Evolutionary conservation across 2,888 invertebrate species (phyloP).

Genomic region (Leptinotarsa rubiginosa): DNA sequence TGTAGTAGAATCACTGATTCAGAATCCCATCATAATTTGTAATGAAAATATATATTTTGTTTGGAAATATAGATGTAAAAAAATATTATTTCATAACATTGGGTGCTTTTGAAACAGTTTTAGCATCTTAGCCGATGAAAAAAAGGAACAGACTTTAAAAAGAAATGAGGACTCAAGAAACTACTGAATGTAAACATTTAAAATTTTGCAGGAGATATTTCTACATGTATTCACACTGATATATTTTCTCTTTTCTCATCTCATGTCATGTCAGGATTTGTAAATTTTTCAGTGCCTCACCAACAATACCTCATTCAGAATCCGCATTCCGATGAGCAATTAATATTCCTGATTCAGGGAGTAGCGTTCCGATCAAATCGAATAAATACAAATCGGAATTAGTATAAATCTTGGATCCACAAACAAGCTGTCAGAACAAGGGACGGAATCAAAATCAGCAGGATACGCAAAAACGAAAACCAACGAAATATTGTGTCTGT

Average conservation of each 20-base stretch:
- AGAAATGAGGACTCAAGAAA: too few species aligned
- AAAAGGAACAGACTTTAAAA: too few species aligned
- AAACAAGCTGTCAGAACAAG: conserved; percentile 11
- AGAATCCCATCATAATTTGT: too few species aligned
- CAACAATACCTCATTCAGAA: background rate
- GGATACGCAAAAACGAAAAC: background rate
- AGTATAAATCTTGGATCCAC: background rate
- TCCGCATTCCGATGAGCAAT: background rate
- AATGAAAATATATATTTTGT: too few species aligned
- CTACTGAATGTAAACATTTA: too few species aligned
- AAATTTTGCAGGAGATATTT: too few species aligned
- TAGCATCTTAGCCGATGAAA: too few species aligned
- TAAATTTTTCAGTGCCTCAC: background rate
- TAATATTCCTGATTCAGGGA: background rate
- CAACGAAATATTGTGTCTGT: background rate
- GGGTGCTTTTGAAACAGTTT: too few species aligned
- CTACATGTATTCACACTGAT: background rate
- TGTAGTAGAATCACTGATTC: too few species aligned
- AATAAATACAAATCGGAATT: background rate
- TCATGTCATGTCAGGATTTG: background rate
- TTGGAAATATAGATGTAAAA: too few species aligned
- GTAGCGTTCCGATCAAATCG: background rate
- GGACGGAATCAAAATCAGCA: background rate
- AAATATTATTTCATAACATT: too few species aligned
- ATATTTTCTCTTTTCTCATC: background rate